These are phyloP conservation scores for Ageneiosus marmoratus DNA, from an alignment of 2,113 vertebrate genomes.

Conservation along the genomic window DNA sequence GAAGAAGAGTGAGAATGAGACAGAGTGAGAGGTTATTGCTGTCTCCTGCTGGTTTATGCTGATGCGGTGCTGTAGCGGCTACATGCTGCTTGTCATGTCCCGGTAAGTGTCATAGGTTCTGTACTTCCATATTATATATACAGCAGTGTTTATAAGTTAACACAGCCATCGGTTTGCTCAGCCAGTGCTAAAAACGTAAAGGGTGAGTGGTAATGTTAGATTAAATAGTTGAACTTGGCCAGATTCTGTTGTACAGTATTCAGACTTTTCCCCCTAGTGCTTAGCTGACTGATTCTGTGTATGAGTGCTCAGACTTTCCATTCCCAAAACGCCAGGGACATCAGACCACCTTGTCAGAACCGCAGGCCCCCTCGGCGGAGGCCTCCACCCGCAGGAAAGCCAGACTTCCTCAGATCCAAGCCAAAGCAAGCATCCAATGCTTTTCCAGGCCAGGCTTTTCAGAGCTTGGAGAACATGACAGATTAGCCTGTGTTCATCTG, in stretches of 20 bases:
- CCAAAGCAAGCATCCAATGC: constrained; percentile 54
- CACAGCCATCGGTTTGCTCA: not conserved
- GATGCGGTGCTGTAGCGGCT: not conserved
- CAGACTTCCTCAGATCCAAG: constrained; percentile 49
- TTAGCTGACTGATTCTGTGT: constrained; percentile 21
- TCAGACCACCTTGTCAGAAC: constrained; percentile 55
- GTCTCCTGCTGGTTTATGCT: constrained; percentile 8
- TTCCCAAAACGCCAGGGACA: constrained; percentile 43
- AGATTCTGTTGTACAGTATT: not conserved
- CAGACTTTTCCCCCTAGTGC: constrained; percentile 21
- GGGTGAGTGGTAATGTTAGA: not conserved
- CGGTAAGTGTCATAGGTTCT: constrained; percentile 5
- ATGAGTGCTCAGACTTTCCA: constrained; percentile 55
- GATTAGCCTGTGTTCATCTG: constrained; percentile 42
- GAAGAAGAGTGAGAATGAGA: constrained; percentile 14
- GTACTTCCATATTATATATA: not conserved
- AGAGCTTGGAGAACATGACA: constrained; percentile 29
- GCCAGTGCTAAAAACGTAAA: not conserved
- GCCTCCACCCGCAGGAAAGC: constrained; percentile 48
- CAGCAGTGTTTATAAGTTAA: not conserved
- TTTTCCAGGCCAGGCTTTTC: constrained; percentile 43
- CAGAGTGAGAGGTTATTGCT: constrained; percentile 43
- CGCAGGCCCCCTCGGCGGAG: constrained; percentile 41
- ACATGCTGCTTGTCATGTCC: constrained; percentile 17
- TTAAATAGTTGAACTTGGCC: constrained; percentile 21